Evolutionary conservation across 2,113 vertebrate species (phyloP).

Genomic region (Sylvietta virens): DNA sequence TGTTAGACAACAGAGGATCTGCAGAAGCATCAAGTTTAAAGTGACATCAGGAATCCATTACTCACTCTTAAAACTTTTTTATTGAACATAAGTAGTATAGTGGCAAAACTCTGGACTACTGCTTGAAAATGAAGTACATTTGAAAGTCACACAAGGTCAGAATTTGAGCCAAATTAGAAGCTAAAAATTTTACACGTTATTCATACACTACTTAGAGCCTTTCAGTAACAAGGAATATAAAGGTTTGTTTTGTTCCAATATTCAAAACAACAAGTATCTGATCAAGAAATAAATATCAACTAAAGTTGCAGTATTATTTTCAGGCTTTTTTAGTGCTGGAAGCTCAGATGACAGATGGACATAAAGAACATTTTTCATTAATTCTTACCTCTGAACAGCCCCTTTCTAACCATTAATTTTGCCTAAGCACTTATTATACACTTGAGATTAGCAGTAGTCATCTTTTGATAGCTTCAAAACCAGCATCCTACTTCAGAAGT

Average conservation of each 20-base stretch:
- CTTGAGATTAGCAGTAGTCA: neutral
- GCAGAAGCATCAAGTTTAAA: neutral
- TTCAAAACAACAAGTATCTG: neutral
- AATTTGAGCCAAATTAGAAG: neutral
- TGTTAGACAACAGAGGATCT: neutral
- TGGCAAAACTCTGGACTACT: neutral
- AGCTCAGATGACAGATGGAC: neutral
- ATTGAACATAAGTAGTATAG: neutral
- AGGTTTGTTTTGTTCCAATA: neutral
- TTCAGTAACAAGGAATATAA: neutral
- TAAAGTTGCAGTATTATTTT: neutral
- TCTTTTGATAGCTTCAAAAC: neutral
- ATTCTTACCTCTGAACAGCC: neutral
- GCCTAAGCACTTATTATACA: neutral
- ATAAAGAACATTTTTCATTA: neutral
- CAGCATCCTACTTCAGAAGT: neutral
- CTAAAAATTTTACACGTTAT: neutral
- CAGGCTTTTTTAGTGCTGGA: neutral
- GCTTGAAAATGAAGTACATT: neutral
- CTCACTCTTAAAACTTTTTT: neutral
- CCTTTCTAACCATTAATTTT: neutral
- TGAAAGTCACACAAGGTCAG: neutral
- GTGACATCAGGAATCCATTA: neutral
- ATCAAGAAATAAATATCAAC: neutral
- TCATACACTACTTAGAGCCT: neutral